These are phyloP conservation scores for Chesias legatella DNA, from an alignment of 2,888 invertebrate genomes.

Conservation along the genomic window DNA sequence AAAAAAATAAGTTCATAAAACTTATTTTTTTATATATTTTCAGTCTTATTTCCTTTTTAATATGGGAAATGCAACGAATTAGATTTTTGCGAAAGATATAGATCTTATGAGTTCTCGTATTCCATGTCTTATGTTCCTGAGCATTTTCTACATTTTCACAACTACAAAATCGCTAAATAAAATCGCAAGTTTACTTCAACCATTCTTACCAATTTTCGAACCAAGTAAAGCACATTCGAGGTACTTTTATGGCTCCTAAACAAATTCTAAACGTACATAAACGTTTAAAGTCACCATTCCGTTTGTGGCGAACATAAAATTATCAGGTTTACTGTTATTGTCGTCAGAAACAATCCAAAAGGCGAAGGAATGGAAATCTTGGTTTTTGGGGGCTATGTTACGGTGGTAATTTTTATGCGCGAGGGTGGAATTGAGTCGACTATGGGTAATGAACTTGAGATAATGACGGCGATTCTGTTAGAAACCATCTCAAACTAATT, in stretches of 20 bases:
- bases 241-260: conserved; percentile 41
- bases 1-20: too few relatives aligned
- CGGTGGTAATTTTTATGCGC: conserved; percentile 16
- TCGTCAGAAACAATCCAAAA: conserved; percentile 45
- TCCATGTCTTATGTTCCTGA: too few relatives aligned
- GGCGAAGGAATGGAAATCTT: conserved; percentile 17
- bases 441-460: conserved; percentile 9
- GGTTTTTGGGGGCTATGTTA: conserved; percentile 13
- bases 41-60: too few relatives aligned
- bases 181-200: too few relatives aligned
- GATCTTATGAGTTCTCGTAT: too few relatives aligned
- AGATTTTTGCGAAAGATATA: too few relatives aligned
- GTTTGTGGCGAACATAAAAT: conserved; percentile 49
- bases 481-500: too few relatives aligned
- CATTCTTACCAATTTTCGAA: conserved; percentile 17
- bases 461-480: too few relatives aligned
- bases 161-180: too few relatives aligned
- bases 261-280: conserved; percentile 45
- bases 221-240: conserved; percentile 27
- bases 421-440: conserved; percentile 4
- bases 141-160: too few relatives aligned
- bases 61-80: too few relatives aligned
- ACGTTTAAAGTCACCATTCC: conserved; percentile 40
- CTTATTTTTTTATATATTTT: too few relatives aligned
- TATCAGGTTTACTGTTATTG: conserved; percentile 53